These are phyloP conservation scores for Lucifuga dentata DNA, from an alignment of 2,113 vertebrate genomes.

Conservation along the genomic window DNA sequence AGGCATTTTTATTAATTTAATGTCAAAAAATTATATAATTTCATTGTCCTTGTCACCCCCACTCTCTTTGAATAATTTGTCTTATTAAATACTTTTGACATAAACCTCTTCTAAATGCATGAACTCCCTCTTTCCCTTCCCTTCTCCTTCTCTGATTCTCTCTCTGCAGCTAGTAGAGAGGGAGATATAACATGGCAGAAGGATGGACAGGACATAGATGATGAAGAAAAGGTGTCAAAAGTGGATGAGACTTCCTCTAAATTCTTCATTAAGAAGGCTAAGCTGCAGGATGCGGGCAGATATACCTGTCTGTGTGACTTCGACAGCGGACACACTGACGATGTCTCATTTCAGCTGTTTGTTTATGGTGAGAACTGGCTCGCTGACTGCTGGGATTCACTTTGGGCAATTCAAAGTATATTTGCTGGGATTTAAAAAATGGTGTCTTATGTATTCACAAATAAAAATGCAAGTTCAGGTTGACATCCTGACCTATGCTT, in stretches of 20 bases:
- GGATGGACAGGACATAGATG: constrained; percentile 58
- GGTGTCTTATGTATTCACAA: too few species aligned
- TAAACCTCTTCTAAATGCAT: too few species aligned
- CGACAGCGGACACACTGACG: background rate
- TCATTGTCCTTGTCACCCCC: too few species aligned
- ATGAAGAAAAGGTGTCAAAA: constrained; percentile 13
- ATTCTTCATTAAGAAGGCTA: constrained; percentile 54
- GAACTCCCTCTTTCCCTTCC: background rate
- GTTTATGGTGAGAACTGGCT: constrained; percentile 72
- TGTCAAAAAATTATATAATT: too few species aligned
- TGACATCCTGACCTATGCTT: too few species aligned
- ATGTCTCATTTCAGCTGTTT: background rate
- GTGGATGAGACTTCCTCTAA: constrained; percentile 70
- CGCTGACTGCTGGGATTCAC: too few species aligned
- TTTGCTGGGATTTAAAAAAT: too few species aligned
- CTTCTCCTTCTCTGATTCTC: background rate
- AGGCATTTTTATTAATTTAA: too few species aligned
- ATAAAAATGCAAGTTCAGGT: too few species aligned
- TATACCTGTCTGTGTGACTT: constrained; percentile 72
- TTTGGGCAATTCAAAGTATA: too few species aligned
- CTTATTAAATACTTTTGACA: too few species aligned
- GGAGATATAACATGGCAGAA: constrained; percentile 71
- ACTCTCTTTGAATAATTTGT: too few species aligned
- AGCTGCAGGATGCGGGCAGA: constrained; percentile 49
- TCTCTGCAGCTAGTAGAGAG: constrained; percentile 59